Percentiles rank a stretch among this genome's conserved stretches.
Conservation (phyloP, 2,113 vertebrate species). For the Megalops atlanticus region DNA sequence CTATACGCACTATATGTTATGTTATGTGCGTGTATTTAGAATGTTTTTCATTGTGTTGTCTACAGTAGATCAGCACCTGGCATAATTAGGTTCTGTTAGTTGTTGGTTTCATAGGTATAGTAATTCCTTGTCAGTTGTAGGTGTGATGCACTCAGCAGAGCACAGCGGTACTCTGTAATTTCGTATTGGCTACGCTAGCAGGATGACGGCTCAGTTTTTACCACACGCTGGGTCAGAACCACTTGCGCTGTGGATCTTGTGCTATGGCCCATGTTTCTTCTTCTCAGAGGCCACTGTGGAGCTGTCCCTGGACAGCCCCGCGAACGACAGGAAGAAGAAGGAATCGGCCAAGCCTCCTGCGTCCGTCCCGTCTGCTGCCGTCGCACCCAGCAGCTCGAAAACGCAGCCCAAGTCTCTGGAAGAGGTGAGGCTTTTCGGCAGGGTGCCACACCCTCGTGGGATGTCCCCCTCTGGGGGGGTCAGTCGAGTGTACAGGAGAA, state of each 20-base stretch:
- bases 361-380: constrained; percentile 62
- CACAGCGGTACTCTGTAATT: too few species aligned
- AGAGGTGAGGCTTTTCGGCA: constrained; percentile 72
- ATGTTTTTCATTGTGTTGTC: neutral
- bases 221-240: neutral
- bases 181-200: too few species aligned
- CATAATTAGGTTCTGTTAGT: neutral
- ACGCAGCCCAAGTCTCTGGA: constrained; percentile 72
- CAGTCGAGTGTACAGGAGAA: neutral
- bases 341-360: constrained; percentile 61
- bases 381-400: constrained; percentile 65
- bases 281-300: constrained; percentile 90
- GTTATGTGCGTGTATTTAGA: too few species aligned
- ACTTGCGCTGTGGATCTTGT: neutral
- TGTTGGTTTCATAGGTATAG: neutral
- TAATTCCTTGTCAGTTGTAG: neutral
- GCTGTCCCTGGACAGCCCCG: constrained; percentile 85
- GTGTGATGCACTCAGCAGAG: neutral
- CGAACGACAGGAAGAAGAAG: constrained; percentile 80
- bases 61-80: neutral
- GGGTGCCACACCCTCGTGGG: neutral
- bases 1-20: too few species aligned
- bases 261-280: neutral
- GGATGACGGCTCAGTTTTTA: neutral
- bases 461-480: neutral